Evolutionary conservation across 2,113 vertebrate species (phyloP), one percentile per base, ranked within the genome.

Genomic region (Hippocampus zosterae): DNA sequence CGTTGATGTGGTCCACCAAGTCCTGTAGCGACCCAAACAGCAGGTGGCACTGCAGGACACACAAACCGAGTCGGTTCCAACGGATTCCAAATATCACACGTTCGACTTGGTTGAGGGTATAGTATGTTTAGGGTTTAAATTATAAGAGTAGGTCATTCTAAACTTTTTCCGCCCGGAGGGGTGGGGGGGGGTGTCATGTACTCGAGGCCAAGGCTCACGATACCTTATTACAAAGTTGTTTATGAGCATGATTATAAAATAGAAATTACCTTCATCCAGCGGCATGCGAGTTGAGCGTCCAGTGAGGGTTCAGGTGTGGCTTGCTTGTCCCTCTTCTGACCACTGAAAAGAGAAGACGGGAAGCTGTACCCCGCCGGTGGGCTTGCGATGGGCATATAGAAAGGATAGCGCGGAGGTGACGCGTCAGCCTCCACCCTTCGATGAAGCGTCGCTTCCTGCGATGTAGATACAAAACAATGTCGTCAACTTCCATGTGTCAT

Each of bases 1-100:
- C 96, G 0, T 98, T 98, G 87, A 98, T 96, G 0, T 98, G 96
- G 75, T 98, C 95, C 73, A 98, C 96, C 68, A 98, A 82, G 77
- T 98, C 96, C 92, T 98, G 96, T 83, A 98, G 89, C 18, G 95
- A 93, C 72, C 96, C 93, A 0, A 98, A 98, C 84, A 95, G 93
- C 91, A 95, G 94, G 91, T 95, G 94, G 88, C 96, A 98, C 96
- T 98, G 85, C 0, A 60, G 71, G 71, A 68, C 3, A 75, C 48
- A 42, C 8, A 18, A 3, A 23, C n/a, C 23, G 33, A 21, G 12
- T 27, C 12, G 19, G 8, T 13, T 10, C 2, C 2, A 0, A 18
- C n/a, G 9, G n/a, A n/a, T 23, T n/a, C 21, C 21, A n/a, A 53
- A 53, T 53, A n/a, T 9, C 8, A 53, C 42, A 44, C 42, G 10